These are phyloP conservation scores for Microcebus ravelobensis DNA, from an alignment of 2,113 vertebrate species.

Conservation along the genomic window DNA sequence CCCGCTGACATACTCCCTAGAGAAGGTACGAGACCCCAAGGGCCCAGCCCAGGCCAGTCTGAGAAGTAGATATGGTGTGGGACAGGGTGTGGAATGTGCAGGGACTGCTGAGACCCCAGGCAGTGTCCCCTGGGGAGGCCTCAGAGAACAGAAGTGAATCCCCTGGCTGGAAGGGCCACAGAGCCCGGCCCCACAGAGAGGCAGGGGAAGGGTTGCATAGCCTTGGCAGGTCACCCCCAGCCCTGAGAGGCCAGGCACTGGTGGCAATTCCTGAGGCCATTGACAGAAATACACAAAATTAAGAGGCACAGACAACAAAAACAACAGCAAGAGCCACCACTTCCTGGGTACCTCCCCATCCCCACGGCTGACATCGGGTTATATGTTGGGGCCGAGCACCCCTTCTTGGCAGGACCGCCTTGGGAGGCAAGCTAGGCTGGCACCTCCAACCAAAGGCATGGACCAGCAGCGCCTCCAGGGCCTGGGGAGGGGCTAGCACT, in stretches of 20 bases:
- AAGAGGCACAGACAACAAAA: not conserved
- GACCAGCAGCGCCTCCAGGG: accelerated
- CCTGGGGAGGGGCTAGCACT: accelerated
- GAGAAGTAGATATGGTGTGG: not conserved
- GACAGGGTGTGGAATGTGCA: not conserved
- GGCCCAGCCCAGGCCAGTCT: not conserved
- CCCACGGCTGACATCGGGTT: not conserved
- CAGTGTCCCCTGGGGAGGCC: too few species aligned
- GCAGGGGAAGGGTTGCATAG: not conserved
- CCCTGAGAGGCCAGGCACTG: not conserved
- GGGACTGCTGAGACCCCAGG: not conserved
- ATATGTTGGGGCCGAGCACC: too few species aligned
- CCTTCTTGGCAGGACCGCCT: not conserved
- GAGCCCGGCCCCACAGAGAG: not conserved
- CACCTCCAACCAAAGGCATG: not conserved
- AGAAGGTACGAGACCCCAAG: constrained; percentile 87
- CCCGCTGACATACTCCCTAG: constrained; percentile 91
- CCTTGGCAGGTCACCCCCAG: not conserved
- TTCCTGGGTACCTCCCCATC: not conserved
- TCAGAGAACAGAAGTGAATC: not conserved
- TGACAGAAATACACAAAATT: not conserved
- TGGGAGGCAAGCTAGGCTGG: not conserved
- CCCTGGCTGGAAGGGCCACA: not conserved
- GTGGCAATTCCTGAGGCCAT: not conserved
- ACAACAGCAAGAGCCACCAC: not conserved